Evolutionary conservation across 2,113 vertebrate genomes (phyloP).

Genomic region (Puntigrus tetrazona): DNA sequence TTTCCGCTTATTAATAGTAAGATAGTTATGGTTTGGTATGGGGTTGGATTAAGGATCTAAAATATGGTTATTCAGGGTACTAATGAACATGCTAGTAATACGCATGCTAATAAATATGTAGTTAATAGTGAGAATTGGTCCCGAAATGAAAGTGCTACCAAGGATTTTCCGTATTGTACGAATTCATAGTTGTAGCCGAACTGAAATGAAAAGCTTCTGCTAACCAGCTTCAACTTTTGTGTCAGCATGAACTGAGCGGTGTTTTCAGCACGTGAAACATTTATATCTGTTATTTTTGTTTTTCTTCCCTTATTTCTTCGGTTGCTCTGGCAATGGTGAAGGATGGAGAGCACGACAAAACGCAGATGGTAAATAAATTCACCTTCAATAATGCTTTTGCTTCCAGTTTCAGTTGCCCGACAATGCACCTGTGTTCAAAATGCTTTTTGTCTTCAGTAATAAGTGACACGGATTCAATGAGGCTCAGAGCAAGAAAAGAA

Average conservation of each 20-base stretch:
- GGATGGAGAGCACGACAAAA: constrained; percentile 82
- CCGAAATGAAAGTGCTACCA: background rate
- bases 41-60: background rate
- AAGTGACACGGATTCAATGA: background rate
- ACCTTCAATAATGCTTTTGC: constrained; percentile 61
- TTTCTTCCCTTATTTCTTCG: constrained; percentile 69
- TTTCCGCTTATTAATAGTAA: background rate
- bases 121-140: background rate
- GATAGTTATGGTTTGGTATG: background rate
- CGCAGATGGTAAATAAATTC: constrained; percentile 79
- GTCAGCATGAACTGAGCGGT: constrained; percentile 1
- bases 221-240: background rate
- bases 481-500: background rate
- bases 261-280: constrained; percentile 55
- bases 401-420: background rate
- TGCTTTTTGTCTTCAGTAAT: background rate
- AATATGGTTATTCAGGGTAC: background rate
- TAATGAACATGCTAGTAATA: background rate
- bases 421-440: background rate
- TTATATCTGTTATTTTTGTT: constrained; percentile 72
- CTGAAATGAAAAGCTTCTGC: background rate
- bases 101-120: background rate
- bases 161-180: background rate
- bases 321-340: constrained; percentile 75
- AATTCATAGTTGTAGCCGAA: background rate